These are phyloP conservation scores for Cebidichthys violaceus DNA, from an alignment of 2,113 vertebrate species.

Conservation along the genomic window DNA sequence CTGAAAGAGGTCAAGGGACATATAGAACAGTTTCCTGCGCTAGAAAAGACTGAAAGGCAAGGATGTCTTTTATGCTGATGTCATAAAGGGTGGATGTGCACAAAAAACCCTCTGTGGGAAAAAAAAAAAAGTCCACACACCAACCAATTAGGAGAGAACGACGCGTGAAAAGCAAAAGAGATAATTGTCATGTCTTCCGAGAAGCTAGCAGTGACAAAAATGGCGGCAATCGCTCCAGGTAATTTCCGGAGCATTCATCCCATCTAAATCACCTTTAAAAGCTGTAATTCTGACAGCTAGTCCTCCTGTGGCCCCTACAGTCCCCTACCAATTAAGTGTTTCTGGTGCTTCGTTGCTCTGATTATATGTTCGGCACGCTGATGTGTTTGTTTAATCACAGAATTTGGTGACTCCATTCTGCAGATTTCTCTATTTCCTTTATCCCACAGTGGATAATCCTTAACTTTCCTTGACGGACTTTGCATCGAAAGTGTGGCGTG, in stretches of 20 bases:
- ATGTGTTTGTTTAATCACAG: conserved; percentile 70
- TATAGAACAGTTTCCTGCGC: conserved; percentile 45
- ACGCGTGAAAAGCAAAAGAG: conserved; percentile 16
- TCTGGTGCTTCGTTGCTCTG: conserved; percentile 2
- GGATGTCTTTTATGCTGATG: conserved; percentile 37
- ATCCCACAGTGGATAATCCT: conserved; percentile 66
- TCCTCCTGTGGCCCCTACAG: conserved; percentile 15
- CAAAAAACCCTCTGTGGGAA: conserved; percentile 27
- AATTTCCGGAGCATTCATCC: not conserved
- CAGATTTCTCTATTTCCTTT: conserved; percentile 61
- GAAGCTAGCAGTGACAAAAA: not conserved
- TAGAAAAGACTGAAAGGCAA: conserved; percentile 28
- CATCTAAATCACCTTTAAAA: conserved; percentile 21
- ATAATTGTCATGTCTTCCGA: conserved; percentile 12
- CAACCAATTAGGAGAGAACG: conserved; percentile 31
- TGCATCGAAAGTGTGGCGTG: not conserved
- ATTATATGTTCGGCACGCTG: conserved; percentile 42
- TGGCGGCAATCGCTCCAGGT: not conserved
- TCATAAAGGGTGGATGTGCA: conserved; percentile 4
- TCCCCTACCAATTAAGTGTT: conserved; percentile 15
- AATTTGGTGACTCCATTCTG: conserved; percentile 53
- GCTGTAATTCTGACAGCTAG: not conserved
- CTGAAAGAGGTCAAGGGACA: conserved; percentile 72
- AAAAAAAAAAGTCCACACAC: conserved; percentile 24
- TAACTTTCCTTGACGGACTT: too few relatives aligned